Percentiles rank a stretch among this genome's conserved stretches.
These are phyloP conservation scores for Pao palembangensis DNA, from an alignment of 2,113 vertebrate species.

Conservation along the genomic window DNA sequence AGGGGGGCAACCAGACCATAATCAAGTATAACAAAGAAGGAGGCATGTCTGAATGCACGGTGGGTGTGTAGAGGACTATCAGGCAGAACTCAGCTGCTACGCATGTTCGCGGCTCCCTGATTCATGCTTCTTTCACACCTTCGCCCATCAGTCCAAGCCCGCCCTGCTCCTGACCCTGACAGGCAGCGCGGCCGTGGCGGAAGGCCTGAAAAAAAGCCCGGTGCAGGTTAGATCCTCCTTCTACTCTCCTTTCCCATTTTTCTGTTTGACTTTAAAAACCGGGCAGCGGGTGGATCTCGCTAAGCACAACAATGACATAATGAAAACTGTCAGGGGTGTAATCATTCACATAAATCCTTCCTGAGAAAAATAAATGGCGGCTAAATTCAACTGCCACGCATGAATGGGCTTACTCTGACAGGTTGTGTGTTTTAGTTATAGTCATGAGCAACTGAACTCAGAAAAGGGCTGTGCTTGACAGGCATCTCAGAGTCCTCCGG, in stretches of 20 bases:
- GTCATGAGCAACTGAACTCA: no score
- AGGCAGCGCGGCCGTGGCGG: not conserved
- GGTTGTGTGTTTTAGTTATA: not conserved
- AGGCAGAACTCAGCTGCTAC: not conserved
- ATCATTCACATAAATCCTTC: not conserved
- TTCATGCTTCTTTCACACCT: not conserved
- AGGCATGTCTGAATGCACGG: constrained; percentile 52
- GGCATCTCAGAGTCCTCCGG: no score
- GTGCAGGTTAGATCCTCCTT: constrained; percentile 1
- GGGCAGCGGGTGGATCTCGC: no score
- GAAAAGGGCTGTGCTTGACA: no score
- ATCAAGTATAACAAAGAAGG: constrained; percentile 74
- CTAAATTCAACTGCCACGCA: not conserved
- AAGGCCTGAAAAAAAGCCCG: constrained; percentile 4
- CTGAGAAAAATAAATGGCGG: not conserved
- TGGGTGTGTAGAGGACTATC: constrained; percentile 51
- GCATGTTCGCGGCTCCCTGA: not conserved
- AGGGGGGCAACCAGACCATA: constrained; percentile 66
- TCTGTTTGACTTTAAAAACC: not conserved
- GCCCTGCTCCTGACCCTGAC: not conserved
- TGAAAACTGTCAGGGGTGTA: not conserved
- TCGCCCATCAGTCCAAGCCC: constrained; percentile 35
- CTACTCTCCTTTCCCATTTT: not conserved
- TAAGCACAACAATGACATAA: not conserved
- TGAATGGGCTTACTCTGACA: not conserved